Conservation (phyloP, 2,888 invertebrate species). For the Alloscopus bannaensis region DNA sequence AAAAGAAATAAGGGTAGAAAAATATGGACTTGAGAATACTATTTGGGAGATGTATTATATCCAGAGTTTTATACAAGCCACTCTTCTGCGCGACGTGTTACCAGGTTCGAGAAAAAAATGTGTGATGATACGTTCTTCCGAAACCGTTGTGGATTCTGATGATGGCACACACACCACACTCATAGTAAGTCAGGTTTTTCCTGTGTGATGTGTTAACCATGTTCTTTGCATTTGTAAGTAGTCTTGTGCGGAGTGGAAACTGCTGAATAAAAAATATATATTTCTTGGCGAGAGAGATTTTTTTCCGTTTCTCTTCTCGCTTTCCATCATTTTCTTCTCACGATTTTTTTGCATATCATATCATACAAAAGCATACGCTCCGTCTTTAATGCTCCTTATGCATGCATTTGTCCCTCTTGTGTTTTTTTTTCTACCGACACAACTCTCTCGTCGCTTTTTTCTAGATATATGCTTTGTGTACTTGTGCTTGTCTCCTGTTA, state of each 20-base stretch:
- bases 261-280: conserved; percentile 50
- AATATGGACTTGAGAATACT: conserved; percentile 33
- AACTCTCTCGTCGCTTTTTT: too few species aligned
- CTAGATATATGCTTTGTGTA: conserved; percentile 37
- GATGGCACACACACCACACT: conserved; percentile 33
- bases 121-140: not conserved
- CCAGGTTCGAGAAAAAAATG: conserved; percentile 37
- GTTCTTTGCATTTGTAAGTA: conserved; percentile 66
- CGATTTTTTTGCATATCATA: conserved; percentile 65
- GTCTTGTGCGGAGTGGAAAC: conserved; percentile 61
- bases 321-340: conserved; percentile 61
- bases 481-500: conserved; percentile 42
- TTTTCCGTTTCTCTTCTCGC: conserved; percentile 40
- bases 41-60: conserved; percentile 15
- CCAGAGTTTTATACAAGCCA: conserved; percentile 51
- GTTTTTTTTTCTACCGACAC: not conserved
- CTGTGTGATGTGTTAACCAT: conserved; percentile 65
- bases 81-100: conserved; percentile 27
- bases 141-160: conserved; percentile 19
- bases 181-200: conserved; percentile 58
- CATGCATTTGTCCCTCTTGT: conserved; percentile 25
- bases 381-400: conserved; percentile 57
- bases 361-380: conserved; percentile 55
- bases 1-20: conserved; percentile 10
- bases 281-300: conserved; percentile 60